Conservation (phyloP, 2,113 vertebrate genomes). For the Ursus arctos region DNA sequence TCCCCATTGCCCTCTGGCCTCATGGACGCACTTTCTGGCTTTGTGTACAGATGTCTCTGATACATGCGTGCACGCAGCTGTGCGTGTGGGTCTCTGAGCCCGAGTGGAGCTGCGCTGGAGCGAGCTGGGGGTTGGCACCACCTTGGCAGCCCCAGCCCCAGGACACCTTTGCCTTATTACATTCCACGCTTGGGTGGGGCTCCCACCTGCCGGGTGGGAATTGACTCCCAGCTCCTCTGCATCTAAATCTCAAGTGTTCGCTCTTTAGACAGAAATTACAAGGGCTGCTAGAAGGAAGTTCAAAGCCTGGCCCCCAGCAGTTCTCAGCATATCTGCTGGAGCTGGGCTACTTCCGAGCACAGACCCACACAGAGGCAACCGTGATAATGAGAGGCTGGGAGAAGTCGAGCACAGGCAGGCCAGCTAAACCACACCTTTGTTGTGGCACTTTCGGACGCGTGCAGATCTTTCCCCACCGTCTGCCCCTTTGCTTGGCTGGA, state of each 20-base stretch:
- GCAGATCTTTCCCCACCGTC: conserved; percentile 71
- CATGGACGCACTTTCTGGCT: neutral
- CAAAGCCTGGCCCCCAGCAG: conserved; percentile 82
- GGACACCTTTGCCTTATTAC: neutral
- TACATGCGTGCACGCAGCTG: neutral
- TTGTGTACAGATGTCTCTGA: conserved; percentile 55
- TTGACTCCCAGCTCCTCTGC: conserved; percentile 65
- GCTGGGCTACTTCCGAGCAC: conserved; percentile 71
- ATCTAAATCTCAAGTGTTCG: conserved; percentile 61
- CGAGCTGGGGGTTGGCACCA: neutral
- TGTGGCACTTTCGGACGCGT: conserved; percentile 78
- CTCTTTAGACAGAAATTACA: conserved; percentile 79
- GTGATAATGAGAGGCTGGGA: conserved; percentile 73
- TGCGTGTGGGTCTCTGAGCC: neutral
- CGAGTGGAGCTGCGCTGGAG: neutral
- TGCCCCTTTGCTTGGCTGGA: conserved; percentile 51
- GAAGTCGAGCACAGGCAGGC: conserved; percentile 75
- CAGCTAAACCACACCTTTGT: conserved; percentile 81
- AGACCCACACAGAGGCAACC: conserved; percentile 82
- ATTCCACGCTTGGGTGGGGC: neutral
- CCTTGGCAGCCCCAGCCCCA: neutral
- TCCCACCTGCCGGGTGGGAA: neutral
- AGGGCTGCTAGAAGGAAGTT: conserved; percentile 82
- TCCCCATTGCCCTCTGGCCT: neutral
- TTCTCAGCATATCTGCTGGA: conserved; percentile 80